These are phyloP conservation scores for Dendrolimus pini DNA, from an alignment of 2,888 invertebrate species.

Conservation along the genomic window DNA sequence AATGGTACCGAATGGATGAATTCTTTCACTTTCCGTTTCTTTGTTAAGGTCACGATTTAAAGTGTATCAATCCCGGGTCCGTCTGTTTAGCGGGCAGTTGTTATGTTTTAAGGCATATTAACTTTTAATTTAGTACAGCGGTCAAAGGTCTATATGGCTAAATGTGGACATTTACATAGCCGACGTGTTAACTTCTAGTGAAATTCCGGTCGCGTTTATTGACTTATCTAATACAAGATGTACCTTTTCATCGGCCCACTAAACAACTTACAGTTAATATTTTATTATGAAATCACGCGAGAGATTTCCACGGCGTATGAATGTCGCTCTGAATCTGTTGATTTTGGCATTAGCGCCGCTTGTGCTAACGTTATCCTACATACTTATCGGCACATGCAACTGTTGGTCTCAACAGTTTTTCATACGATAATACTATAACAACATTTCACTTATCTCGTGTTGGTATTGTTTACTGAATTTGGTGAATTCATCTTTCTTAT, in stretches of 20 bases:
- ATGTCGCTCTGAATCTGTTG: conserved; percentile 49
- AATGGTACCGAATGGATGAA: conserved; percentile 44
- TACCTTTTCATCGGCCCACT: conserved; percentile 48
- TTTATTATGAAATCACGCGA: conserved; percentile 71
- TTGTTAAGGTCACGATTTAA: conserved; percentile 39
- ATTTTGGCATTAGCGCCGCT: conserved; percentile 43
- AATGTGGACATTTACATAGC: conserved; percentile 18
- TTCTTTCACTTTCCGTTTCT: conserved; percentile 62
- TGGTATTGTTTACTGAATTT: conserved; percentile 29
- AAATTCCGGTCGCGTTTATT: conserved; percentile 57
- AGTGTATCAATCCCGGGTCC: conserved; percentile 23
- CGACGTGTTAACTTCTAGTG: conserved; percentile 38
- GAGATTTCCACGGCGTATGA: conserved; percentile 37
- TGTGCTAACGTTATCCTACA: conserved; percentile 62
- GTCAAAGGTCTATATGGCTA: conserved; percentile 2
- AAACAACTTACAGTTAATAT: conserved; percentile 61
- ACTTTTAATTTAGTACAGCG: not conserved
- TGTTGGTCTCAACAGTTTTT: conserved; percentile 57
- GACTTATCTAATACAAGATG: conserved; percentile 33
- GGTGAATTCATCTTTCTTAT: conserved; percentile 20
- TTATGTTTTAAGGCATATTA: conserved; percentile 1
- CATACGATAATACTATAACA: conserved; percentile 48
- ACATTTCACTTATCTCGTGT: conserved; percentile 28
- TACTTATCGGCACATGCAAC: conserved; percentile 40
- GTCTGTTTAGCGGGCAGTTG: not conserved